Evolutionary conservation across 2,888 invertebrate species (phyloP), one percentile per base, ranked within the genome.

Genomic region (Drosophila rubida): DNA sequence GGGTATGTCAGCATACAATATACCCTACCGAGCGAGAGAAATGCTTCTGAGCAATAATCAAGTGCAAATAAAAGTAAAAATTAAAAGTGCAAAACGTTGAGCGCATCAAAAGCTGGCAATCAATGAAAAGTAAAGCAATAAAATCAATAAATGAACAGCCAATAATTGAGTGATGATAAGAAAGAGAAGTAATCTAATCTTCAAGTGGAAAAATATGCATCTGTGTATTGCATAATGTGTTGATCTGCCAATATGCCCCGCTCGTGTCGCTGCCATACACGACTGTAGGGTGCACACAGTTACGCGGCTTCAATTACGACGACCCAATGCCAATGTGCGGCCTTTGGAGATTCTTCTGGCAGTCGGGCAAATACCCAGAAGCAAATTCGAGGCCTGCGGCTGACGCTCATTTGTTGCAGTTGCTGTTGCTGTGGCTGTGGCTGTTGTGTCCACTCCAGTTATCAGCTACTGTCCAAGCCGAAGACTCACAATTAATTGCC

Each of bases 401-500:
- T 45, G 57, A 59, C 49, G 63, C 70, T 69, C 53, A 69, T 71
- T 69, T 71, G 66, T 44, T 58, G 61, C 41, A 23, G 54, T 42
- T 51, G 50, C 39, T 45, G 35, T n/a, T n/a, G n/a, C n/a, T 71
- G 66, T 44, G 54, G 61, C 41, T 32, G 54, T 42, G 45, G 50
- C 39, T 45, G 35, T 60, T 51, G 62, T 62, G 61, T 44, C 49
- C 32, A 42, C 42, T 49, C 45, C 77, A 77, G 71, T 83, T 84
- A 84, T 84, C 83, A 75, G 86, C 86, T 76, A 86, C 83, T 83
- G 80, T 78, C 86, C 75, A 73, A 75, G 69, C 70, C 78, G 74
- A 78, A 62, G 78, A 69, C 75, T 78, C 75, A 74, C 81, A 84
- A 84, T 86, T 84, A 84, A 86, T 84, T 84, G 84, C 81, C 84